phyloP scores from a whole-genome alignment of 2,113 vertebrate species.

The Macaca nemestrina region DNA sequence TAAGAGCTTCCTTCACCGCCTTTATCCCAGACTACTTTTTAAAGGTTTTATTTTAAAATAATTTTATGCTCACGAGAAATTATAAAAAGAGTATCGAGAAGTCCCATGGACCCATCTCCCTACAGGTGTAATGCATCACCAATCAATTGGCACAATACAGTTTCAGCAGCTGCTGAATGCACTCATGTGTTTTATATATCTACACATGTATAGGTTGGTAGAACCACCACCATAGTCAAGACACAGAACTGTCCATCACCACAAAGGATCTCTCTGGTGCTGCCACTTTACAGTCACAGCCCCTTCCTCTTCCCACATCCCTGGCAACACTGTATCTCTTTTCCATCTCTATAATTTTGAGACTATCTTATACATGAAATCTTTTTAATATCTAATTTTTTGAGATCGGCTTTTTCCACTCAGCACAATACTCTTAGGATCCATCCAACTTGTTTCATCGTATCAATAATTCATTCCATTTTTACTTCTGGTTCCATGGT shows the following conservation, averaged over 20 bases:
- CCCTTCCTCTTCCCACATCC: not conserved
- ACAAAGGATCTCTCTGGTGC: too few species aligned
- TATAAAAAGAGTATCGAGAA: not conserved
- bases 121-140: not conserved
- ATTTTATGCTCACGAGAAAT: not conserved
- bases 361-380: not conserved
- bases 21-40: not conserved
- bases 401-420: not conserved
- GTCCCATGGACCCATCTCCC: not conserved
- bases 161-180: not conserved
- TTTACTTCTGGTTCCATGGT: not conserved
- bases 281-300: not conserved
- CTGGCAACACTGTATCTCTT: not conserved
- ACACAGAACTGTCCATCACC: not conserved
- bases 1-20: not conserved
- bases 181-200: not conserved
- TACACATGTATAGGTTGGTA: not conserved
- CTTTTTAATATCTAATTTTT: not conserved
- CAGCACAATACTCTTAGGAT: not conserved
- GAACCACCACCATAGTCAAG: not conserved
- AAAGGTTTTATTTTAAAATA: not conserved
- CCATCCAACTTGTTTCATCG: not conserved
- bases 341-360: not conserved
- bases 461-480: not conserved
- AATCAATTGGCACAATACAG: not conserved